phyloP scores from a whole-genome alignment of 2,113 vertebrate genomes.

The Solea solea region DNA sequence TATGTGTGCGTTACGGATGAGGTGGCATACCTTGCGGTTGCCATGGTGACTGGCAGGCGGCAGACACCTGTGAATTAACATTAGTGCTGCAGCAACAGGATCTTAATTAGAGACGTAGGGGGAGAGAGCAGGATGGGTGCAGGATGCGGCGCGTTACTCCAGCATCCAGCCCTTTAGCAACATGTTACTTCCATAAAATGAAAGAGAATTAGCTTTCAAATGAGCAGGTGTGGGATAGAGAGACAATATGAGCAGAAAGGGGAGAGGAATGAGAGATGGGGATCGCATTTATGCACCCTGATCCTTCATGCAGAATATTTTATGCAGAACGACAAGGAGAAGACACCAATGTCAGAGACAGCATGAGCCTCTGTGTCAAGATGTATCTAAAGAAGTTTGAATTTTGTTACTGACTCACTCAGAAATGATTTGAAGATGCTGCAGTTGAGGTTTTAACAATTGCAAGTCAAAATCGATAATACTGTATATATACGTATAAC shows the following conservation, averaged over 20 bases:
- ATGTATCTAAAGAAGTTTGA: not conserved
- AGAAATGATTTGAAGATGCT: not conserved
- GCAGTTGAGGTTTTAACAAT: not conserved
- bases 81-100: constrained; percentile 65
- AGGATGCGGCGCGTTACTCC: constrained; percentile 37
- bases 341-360: not conserved
- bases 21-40: constrained; percentile 76
- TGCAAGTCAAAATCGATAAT: too few species aligned
- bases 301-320: not conserved
- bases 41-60: constrained; percentile 78
- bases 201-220: constrained; percentile 78
- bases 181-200: constrained; percentile 74
- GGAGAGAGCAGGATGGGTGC: constrained; percentile 49
- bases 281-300: not conserved
- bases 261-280: not conserved
- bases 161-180: constrained; percentile 62
- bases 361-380: not conserved
- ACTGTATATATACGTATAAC: too few species aligned
- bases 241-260: not conserved
- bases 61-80: constrained; percentile 86
- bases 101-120: constrained; percentile 77
- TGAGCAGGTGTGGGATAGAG: constrained; percentile 71
- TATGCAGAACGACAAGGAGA: not conserved
- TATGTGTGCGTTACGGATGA: constrained; percentile 62
- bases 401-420: not conserved